Evolutionary conservation across 2,888 invertebrate species (phyloP).

Genomic region (Didymodactylos carnosus): DNA sequence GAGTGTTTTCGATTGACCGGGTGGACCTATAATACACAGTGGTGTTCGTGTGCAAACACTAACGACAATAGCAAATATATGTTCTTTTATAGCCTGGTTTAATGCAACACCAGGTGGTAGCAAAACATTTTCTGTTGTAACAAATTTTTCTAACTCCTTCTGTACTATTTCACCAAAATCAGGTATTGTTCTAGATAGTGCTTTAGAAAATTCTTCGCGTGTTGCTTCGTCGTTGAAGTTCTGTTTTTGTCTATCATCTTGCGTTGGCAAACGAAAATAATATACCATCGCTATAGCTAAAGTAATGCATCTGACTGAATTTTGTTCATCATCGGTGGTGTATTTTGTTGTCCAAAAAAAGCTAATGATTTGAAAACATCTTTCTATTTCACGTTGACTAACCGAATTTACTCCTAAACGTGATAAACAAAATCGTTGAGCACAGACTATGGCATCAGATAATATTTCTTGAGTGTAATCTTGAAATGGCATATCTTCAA

Average conservation of each 20-base stretch:
- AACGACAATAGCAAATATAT: neutral
- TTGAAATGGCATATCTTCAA: neutral
- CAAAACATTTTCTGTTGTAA: neutral
- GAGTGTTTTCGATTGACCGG: neutral
- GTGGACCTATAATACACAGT: neutral
- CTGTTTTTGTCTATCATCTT: neutral
- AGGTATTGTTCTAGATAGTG: neutral
- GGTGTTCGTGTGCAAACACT: neutral
- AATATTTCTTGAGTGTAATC: neutral
- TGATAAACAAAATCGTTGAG: neutral
- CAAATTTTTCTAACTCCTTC: neutral
- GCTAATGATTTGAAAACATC: neutral
- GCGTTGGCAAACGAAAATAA: neutral
- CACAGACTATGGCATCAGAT: neutral
- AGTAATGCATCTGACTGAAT: neutral
- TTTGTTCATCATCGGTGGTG: neutral
- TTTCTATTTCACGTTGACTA: neutral
- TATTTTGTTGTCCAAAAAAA: neutral
- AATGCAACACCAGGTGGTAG: neutral
- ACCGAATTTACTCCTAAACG: too few relatives aligned
- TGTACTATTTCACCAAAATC: neutral
- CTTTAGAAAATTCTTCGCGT: neutral
- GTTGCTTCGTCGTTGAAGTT: neutral
- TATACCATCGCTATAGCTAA: neutral
- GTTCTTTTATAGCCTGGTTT: neutral